These are phyloP conservation scores for Catamblyrhynchus diadema DNA, from an alignment of 2,797 vertebrate species.

Conservation along the genomic window DNA sequence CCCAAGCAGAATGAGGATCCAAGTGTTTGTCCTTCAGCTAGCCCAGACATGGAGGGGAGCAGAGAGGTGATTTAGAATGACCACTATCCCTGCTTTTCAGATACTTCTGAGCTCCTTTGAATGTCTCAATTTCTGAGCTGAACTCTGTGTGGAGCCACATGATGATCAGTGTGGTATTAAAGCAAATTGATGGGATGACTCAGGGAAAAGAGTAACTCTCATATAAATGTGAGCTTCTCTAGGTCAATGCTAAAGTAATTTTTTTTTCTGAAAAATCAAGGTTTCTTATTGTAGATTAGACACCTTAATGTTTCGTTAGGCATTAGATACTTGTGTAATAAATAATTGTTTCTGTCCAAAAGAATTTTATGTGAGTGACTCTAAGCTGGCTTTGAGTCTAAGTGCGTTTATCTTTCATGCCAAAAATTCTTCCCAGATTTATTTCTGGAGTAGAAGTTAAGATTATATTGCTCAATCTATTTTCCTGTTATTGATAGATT, in stretches of 20 bases:
- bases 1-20: background rate
- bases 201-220: background rate
- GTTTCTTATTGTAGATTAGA: background rate
- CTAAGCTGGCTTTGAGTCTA: background rate
- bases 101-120: background rate
- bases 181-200: conserved; percentile 29
- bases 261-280: background rate
- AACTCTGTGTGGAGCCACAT: background rate
- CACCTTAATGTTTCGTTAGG: background rate
- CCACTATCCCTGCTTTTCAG: background rate
- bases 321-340: background rate
- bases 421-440: background rate
- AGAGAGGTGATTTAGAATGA: background rate
- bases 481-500: conserved; percentile 39
- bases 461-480: background rate
- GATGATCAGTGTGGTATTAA: background rate
- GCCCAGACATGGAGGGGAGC: background rate
- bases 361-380: background rate
- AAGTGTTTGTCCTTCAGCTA: background rate
- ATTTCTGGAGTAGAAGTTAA: background rate
- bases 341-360: background rate
- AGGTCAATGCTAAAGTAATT: background rate
- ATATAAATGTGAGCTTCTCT: background rate
- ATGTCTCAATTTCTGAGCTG: background rate
- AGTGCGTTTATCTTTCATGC: background rate